Conservation (phyloP, 1,140 invertebrate species). For the Bradynema listronoti region DNA sequence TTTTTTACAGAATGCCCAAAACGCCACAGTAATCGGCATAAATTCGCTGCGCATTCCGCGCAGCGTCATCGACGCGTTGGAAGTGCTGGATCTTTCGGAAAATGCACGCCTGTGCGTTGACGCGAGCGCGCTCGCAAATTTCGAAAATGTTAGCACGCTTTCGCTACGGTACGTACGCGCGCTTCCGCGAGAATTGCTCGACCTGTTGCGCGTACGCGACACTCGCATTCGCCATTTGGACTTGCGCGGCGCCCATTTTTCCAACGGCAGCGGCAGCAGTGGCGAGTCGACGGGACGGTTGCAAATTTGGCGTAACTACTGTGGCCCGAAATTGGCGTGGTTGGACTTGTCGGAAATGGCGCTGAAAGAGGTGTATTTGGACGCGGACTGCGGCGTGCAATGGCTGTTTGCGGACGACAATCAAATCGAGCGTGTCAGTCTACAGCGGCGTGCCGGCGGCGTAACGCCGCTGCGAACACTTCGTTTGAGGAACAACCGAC, state of each 20-base stretch:
- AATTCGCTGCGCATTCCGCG: conserved; percentile 9
- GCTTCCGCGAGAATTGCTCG: conserved; percentile 11
- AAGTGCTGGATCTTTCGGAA: conserved; percentile 29
- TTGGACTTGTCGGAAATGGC: conserved; percentile 30
- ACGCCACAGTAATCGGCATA: background rate
- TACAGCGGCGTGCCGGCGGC: conserved; percentile 8
- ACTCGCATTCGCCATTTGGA: conserved; percentile 28
- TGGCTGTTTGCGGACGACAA: conserved; percentile 30
- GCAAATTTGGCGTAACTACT: too few relatives aligned
- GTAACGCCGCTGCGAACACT: conserved; percentile 9
- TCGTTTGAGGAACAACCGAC: conserved; percentile 17
- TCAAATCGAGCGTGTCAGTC: conserved; percentile 4
- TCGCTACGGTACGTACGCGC: conserved; percentile 3
- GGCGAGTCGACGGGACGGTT: conserved; percentile 17
- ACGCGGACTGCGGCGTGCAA: conserved; percentile 16
- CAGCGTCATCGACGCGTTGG: conserved; percentile 21
- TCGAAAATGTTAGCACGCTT: conserved; percentile 25
- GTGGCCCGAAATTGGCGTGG: conserved; percentile 32
- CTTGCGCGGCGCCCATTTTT: conserved; percentile 17
- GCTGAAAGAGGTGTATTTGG: conserved; percentile 8
- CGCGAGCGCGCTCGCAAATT: conserved; percentile 12
- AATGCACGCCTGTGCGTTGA: conserved; percentile 20
- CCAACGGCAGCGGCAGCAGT: background rate
- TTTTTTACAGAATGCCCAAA: background rate
- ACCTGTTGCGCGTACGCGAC: conserved; percentile 23